Evolutionary conservation across 2,888 invertebrate species (phyloP).

Genomic region (Homarus gammarus): DNA sequence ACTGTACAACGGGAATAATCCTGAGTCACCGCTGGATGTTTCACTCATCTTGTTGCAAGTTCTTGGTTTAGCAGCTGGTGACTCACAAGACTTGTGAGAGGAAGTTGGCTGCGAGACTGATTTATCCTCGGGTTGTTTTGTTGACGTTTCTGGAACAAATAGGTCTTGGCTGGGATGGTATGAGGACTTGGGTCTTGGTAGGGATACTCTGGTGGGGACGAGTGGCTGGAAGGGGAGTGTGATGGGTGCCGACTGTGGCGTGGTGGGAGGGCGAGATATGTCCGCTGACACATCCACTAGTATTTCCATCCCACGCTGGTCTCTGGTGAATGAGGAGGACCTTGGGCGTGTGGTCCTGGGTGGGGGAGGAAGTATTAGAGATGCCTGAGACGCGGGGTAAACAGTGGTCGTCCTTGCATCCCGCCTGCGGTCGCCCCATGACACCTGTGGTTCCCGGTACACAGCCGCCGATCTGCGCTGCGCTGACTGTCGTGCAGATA

Average conservation of each 20-base stretch:
- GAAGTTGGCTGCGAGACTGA: not conserved
- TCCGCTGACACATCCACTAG: not conserved
- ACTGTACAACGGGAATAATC: not conserved
- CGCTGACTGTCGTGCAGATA: too few relatives aligned
- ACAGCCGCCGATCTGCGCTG: not conserved
- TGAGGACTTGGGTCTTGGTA: slow-evolving; percentile 31
- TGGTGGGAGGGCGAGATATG: not conserved
- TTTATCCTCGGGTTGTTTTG: not conserved
- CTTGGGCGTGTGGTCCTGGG: not conserved
- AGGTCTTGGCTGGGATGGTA: not conserved
- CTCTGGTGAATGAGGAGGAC: not conserved
- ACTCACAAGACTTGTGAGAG: not conserved
- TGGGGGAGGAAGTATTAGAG: not conserved
- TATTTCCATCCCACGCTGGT: not conserved
- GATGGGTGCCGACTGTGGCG: not conserved
- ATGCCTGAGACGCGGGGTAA: not conserved
- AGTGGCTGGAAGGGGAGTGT: not conserved
- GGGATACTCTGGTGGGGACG: not conserved
- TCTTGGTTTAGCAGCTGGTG: not conserved
- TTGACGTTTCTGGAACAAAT: not conserved
- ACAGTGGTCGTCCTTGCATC: not conserved
- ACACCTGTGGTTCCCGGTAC: not conserved
- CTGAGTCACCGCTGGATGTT: not conserved
- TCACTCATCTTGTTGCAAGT: not conserved
- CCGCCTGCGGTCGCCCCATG: not conserved